Evolutionary conservation across 2,113 vertebrate genomes (phyloP).

Genomic region (Daphoenositta chrysoptera): DNA sequence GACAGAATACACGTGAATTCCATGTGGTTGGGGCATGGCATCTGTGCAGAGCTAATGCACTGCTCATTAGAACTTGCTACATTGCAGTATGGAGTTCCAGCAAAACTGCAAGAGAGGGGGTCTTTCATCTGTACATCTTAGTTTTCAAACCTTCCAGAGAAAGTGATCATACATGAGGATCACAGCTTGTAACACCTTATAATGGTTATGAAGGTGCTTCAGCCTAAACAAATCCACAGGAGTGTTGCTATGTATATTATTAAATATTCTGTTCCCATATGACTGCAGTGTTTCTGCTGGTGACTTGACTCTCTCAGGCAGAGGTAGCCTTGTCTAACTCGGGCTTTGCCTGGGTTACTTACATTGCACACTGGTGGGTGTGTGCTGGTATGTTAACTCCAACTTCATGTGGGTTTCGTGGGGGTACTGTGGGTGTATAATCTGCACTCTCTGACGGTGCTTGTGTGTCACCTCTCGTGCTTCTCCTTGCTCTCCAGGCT

Average conservation of each 20-base stretch:
- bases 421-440: neutral
- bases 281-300: neutral
- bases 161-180: neutral
- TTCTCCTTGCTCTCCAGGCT: constrained; percentile 76
- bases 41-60: neutral
- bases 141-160: neutral
- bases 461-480: neutral
- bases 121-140: neutral
- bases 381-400: neutral
- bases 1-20: neutral
- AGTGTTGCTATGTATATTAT: neutral
- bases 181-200: neutral
- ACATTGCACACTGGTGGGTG: neutral
- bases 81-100: neutral
- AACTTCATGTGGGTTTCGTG: neutral
- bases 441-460: neutral
- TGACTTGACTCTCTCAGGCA: neutral
- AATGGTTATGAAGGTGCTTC: neutral
- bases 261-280: neutral
- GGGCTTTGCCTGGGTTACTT: neutral
- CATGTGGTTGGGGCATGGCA: neutral
- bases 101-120: neutral
- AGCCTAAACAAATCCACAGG: neutral
- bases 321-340: neutral
- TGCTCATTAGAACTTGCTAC: neutral